These are phyloP conservation scores for Melanotaenia boesemani DNA, from an alignment of 2,797 vertebrate species.

Conservation along the genomic window DNA sequence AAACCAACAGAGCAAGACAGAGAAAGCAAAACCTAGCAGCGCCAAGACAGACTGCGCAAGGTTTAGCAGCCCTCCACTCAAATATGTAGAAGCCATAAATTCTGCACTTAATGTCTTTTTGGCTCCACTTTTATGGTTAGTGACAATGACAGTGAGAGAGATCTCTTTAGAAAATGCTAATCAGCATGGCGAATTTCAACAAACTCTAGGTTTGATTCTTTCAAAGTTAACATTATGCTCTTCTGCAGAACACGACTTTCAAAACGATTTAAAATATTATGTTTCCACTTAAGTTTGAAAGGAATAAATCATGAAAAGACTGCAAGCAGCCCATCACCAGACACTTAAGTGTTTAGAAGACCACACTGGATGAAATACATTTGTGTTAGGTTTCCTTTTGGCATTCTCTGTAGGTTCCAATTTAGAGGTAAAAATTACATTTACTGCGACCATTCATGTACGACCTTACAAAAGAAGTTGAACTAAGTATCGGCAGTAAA, in stretches of 20 bases:
- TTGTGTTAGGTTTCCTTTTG: slow-evolving; percentile 40
- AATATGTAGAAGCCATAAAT: slow-evolving; percentile 84
- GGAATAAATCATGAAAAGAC: slow-evolving; percentile 63
- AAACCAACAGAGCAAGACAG: slow-evolving; percentile 78
- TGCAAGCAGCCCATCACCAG: slow-evolving; percentile 34
- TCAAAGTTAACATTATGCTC: slow-evolving; percentile 59
- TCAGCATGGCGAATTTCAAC: slow-evolving; percentile 68
- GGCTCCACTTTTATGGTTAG: slow-evolving; percentile 77
- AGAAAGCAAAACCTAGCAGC: slow-evolving; percentile 77
- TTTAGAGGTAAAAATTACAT: slow-evolving; percentile 19
- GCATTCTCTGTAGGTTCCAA: not conserved
- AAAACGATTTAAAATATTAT: slow-evolving; percentile 66
- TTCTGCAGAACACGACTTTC: slow-evolving; percentile 45
- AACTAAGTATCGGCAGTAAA: slow-evolving; percentile 26
- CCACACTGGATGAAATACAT: slow-evolving; percentile 37
- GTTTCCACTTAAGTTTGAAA: slow-evolving; percentile 63
- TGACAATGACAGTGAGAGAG: slow-evolving; percentile 78
- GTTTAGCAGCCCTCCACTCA: slow-evolving; percentile 80
- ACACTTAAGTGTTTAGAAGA: slow-evolving; percentile 34
- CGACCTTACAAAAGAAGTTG: slow-evolving; percentile 18
- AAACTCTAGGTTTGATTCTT: slow-evolving; percentile 58
- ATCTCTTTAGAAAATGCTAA: slow-evolving; percentile 65
- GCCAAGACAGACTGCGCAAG: slow-evolving; percentile 80
- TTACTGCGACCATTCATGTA: slow-evolving; percentile 22
- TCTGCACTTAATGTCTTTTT: slow-evolving; percentile 80